Evolutionary conservation across 2,888 invertebrate genomes (phyloP).

Genomic region (Acronicta alni): DNA sequence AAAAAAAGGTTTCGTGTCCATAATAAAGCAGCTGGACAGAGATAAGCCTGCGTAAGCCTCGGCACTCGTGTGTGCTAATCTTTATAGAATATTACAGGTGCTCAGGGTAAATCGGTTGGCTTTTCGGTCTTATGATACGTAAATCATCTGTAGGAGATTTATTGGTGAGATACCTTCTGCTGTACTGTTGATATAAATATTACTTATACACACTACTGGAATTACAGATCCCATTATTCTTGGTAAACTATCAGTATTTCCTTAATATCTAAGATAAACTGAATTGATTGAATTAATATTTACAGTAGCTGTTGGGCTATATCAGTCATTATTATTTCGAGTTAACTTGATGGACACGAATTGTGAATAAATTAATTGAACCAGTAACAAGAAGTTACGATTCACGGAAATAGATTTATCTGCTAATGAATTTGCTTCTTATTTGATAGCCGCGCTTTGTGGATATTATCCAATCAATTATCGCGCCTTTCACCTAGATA

Average conservation of each 20-base stretch:
- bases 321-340: slow-evolving; percentile 1
- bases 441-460: too few relatives aligned
- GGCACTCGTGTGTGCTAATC: slow-evolving; percentile 39
- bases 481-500: too few relatives aligned
- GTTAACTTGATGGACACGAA: neutral
- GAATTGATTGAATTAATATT: slow-evolving; percentile 59
- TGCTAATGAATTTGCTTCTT: too few relatives aligned
- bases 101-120: slow-evolving; percentile 1
- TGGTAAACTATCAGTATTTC: too few relatives aligned
- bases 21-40: slow-evolving; percentile 60
- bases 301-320: slow-evolving; percentile 59
- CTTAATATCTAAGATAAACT: neutral
- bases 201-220: too few relatives aligned
- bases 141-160: neutral
- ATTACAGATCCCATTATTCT: too few relatives aligned
- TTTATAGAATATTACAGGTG: slow-evolving; percentile 1
- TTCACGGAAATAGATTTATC: neutral
- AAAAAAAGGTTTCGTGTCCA: slow-evolving; percentile 36
- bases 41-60: slow-evolving; percentile 59
- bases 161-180: neutral
- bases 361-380: slow-evolving; percentile 6
- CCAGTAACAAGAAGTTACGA: slow-evolving; percentile 1
- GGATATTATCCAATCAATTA: too few relatives aligned
- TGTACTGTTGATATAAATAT: too few relatives aligned
- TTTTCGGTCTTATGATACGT: neutral